Conservation (phyloP, 2,797 vertebrate genomes). For the Coregonus suidteri region DNA sequence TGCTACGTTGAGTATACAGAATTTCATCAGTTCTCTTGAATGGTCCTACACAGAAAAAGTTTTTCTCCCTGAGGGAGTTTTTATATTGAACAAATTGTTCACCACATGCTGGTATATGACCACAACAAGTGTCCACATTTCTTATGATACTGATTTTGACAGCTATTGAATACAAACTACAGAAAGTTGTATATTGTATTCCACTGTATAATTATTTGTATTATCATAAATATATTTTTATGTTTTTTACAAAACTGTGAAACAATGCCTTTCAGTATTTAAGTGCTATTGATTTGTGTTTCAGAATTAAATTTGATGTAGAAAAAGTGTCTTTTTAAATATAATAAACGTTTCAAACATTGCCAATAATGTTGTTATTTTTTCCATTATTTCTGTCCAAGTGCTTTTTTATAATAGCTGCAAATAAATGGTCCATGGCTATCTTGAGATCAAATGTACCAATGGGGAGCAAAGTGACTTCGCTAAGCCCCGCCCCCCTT, state of each 20-base stretch:
- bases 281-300: neutral
- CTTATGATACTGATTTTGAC: neutral
- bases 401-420: neutral
- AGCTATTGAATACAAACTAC: slow-evolving; percentile 1
- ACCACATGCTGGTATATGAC: neutral
- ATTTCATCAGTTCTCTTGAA: neutral
- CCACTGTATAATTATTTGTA: slow-evolving; percentile 21
- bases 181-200: slow-evolving; percentile 6
- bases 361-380: neutral
- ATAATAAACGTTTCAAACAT: neutral
- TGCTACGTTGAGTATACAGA: neutral
- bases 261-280: neutral
- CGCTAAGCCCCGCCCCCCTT: too few species aligned
- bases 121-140: neutral
- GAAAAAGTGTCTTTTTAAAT: neutral
- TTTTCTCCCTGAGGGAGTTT: slow-evolving; percentile 66
- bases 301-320: neutral
- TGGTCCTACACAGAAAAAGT: neutral
- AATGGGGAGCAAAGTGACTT: too few species aligned
- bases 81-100: slow-evolving; percentile 72
- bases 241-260: neutral
- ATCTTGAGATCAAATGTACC: too few species aligned
- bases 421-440: too few species aligned
- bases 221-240: neutral
- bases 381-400: slow-evolving; percentile 18